Evolutionary conservation across 2,113 vertebrate genomes (phyloP), one percentile per base, ranked within the genome.

Genomic region (Sylvia atricapilla): DNA sequence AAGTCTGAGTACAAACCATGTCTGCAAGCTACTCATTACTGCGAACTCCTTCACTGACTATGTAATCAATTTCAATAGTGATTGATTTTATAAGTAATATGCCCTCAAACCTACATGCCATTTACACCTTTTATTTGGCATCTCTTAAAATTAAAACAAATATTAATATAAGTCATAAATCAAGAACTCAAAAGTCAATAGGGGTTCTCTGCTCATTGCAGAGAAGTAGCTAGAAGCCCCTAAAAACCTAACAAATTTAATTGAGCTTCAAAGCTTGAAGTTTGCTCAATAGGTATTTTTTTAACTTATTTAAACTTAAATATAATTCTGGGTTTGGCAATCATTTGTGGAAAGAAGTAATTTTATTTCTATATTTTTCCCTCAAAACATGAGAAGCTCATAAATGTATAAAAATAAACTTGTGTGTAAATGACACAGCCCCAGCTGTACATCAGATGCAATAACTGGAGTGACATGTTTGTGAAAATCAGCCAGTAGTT

Each of bases 121-220:
- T 77, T 93, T 88, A 86, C 19, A 77, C 44, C 37, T 95, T 91
- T 76, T 79, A 77, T 53, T 88, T 46, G 59, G 63, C 63, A 94
- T 47, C 18, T 83, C 55, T 90, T 85, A 90, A 93, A 89, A 89
- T 89, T 84, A 82, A 89, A 60, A 31, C 10, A 89, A 80, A 88
- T 93, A 93, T 77, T 91, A 90, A 85, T 93, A 53, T 23, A 75
- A 62, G 27, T 59, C 63, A 86, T 93, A 93, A 94, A 87, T 94
- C 70, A 91, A 93, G 72, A 79, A 69, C 59, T 66, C 50, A 50
- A 55, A 90, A 69, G 30, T 89, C 84, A 94, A 33, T 73, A 73
- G 33, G 6, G 1, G 5, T 39, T 94, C 44, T 82, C 49, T 53
- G 13, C 5, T 73, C 33, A 33, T 55, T 60, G 50, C 15, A 83